A percentile compares a stretch with the other conserved stretches of the same genome.
Conservation (phyloP, 1,140 invertebrate species). For the Diabrotica virgifera region DNA sequence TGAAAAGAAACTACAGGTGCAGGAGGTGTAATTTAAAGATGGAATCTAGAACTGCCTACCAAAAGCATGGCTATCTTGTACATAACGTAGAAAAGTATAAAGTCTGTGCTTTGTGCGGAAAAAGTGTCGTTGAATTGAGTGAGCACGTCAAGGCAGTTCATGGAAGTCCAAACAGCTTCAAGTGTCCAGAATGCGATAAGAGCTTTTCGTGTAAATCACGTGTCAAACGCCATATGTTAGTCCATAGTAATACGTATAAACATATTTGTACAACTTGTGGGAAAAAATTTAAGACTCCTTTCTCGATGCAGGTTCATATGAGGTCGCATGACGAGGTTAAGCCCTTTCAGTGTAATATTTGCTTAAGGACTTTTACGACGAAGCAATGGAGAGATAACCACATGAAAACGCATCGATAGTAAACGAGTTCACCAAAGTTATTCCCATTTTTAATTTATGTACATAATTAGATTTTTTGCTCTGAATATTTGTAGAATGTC, state of each 20-base stretch:
- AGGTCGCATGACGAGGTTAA: slow-evolving; percentile 70
- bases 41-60: not conserved
- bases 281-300: slow-evolving; percentile 39
- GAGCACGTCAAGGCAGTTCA: slow-evolving; percentile 19
- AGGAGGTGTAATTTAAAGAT: slow-evolving; percentile 1
- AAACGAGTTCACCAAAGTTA: too few relatives aligned
- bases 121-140: slow-evolving; percentile 9
- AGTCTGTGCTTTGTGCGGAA: slow-evolving; percentile 25
- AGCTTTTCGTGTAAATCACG: slow-evolving; percentile 23
- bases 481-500: too few relatives aligned
- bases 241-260: slow-evolving; percentile 68
- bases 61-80: slow-evolving; percentile 5
- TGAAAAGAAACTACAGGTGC: not conserved
- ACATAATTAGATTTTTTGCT: too few relatives aligned
- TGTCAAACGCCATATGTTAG: slow-evolving; percentile 53
- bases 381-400: slow-evolving; percentile 33
- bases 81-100: slow-evolving; percentile 19
- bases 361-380: slow-evolving; percentile 53
- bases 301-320: slow-evolving; percentile 48
- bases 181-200: slow-evolving; percentile 25
- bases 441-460: too few relatives aligned
- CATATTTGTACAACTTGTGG: slow-evolving; percentile 60
- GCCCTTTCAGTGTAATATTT: slow-evolving; percentile 61
- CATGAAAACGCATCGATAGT: slow-evolving; percentile 23
- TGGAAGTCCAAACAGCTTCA: slow-evolving; percentile 16